These are phyloP conservation scores for Sericinus montela DNA, from an alignment of 2,888 invertebrate species.

Conservation along the genomic window DNA sequence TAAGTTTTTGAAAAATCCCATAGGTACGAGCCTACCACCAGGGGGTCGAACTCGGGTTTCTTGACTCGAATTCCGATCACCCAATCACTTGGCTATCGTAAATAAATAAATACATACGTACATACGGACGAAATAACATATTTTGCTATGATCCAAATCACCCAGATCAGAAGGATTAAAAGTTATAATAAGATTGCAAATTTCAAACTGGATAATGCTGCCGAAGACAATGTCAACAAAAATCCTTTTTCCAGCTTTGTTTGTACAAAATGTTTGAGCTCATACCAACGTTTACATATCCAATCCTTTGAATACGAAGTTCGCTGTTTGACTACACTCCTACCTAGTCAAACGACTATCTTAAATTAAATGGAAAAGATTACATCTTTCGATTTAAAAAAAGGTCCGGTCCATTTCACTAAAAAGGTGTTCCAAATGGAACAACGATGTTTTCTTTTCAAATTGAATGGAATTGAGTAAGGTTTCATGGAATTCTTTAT, in stretches of 20 bases:
- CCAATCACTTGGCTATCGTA: too few relatives aligned
- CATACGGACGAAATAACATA: too few relatives aligned
- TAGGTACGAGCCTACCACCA: too few relatives aligned
- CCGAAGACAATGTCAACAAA: neutral
- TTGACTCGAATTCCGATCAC: too few relatives aligned
- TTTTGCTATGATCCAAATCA: too few relatives aligned
- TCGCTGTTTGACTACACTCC: neutral
- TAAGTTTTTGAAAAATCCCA: too few relatives aligned
- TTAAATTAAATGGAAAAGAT: slow-evolving; percentile 17
- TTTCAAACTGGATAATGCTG: too few relatives aligned
- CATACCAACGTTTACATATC: slow-evolving; percentile 6
- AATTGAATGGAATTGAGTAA: slow-evolving; percentile 17
- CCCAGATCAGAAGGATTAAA: too few relatives aligned
- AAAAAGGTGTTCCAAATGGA: slow-evolving; percentile 19
- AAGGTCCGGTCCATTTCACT: slow-evolving; percentile 16
- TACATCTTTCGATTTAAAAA: slow-evolving; percentile 19
- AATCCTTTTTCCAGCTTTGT: neutral
- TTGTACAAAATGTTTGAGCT: slow-evolving; percentile 5
- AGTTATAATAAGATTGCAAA: too few relatives aligned
- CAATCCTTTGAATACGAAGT: slow-evolving; percentile 1
- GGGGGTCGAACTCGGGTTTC: too few relatives aligned
- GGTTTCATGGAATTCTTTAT: slow-evolving; percentile 15
- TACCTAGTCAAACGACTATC: slow-evolving; percentile 8
- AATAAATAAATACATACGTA: too few relatives aligned
- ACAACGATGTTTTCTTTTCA: slow-evolving; percentile 19